Percentiles rank a stretch among this genome's conserved stretches.
Conservation (phyloP, 1,140 invertebrate genomes). For the Drosophila virilis region DNA sequence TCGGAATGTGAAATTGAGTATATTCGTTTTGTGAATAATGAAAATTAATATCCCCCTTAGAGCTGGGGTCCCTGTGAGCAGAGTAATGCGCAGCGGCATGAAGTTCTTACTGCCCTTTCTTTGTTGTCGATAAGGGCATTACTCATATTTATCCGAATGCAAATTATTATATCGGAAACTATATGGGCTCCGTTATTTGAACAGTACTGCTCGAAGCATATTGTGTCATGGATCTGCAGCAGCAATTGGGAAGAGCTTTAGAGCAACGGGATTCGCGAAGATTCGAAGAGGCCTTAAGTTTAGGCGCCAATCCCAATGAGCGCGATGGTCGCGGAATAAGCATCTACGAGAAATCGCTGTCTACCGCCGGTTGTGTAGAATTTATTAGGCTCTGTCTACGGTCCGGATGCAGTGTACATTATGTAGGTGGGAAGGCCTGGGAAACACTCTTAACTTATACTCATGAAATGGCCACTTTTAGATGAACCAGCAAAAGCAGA, state of each 20-base stretch:
- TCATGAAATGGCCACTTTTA: neutral
- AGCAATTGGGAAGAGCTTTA: slow-evolving; percentile 24
- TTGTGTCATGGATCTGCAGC: slow-evolving; percentile 32
- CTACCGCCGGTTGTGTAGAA: slow-evolving; percentile 82
- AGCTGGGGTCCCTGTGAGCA: too few relatives aligned
- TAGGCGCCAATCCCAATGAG: slow-evolving; percentile 32
- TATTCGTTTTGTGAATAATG: too few relatives aligned
- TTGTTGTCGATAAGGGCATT: too few relatives aligned
- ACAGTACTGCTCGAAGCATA: slow-evolving; percentile 1
- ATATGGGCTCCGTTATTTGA: too few relatives aligned
- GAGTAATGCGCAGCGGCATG: too few relatives aligned
- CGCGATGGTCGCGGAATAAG: slow-evolving; percentile 29
- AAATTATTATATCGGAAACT: too few relatives aligned
- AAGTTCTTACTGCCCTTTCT: too few relatives aligned
- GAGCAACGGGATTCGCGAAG: slow-evolving; percentile 20
- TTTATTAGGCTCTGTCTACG: slow-evolving; percentile 87
- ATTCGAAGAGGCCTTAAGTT: slow-evolving; percentile 44
- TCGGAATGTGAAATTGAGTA: too few relatives aligned
- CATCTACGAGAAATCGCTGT: slow-evolving; percentile 46
- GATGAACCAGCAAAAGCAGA: slow-evolving; percentile 1
- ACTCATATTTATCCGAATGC: too few relatives aligned
- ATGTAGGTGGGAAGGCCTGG: too few relatives aligned
- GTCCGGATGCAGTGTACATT: slow-evolving; percentile 86
- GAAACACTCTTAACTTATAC: neutral
- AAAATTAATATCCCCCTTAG: too few relatives aligned